phyloP scores from a whole-genome alignment of 1,140 invertebrate species.

The Drosophila virilis region DNA sequence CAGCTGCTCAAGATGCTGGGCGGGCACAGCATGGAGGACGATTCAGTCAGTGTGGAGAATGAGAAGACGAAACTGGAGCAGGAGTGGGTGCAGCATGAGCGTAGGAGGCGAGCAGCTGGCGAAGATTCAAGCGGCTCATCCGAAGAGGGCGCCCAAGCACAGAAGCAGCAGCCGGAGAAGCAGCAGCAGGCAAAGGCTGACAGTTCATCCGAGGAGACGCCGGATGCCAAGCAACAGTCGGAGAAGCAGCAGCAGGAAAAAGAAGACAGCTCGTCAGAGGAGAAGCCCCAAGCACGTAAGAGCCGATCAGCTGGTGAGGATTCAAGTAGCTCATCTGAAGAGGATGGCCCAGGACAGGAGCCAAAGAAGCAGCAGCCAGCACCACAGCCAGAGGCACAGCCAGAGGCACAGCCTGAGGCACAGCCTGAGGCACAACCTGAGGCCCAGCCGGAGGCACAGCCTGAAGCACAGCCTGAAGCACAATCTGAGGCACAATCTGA shows the following conservation, averaged over 20 bases:
- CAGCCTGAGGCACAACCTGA: neutral
- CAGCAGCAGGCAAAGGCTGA: neutral
- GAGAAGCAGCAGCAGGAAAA: neutral
- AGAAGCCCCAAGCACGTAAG: neutral
- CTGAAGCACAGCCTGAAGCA: no score
- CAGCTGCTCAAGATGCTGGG: neutral
- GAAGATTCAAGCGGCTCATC: slow-evolving; percentile 26
- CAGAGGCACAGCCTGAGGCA: neutral
- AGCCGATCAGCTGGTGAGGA: neutral
- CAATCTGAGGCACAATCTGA: no score
- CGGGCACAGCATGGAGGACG: neutral
- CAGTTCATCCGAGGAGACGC: slow-evolving; percentile 19
- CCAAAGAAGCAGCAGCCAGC: neutral
- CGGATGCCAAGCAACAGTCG: neutral
- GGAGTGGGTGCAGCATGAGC: no score
- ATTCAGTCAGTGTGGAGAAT: neutral
- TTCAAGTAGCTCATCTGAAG: neutral
- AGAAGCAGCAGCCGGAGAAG: neutral
- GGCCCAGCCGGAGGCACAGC: no score
- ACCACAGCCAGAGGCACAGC: neutral
- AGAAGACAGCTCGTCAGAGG: neutral
- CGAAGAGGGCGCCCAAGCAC: slow-evolving; percentile 6
- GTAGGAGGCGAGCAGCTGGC: neutral
- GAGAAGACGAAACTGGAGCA: no score
- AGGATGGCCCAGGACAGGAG: neutral